Evolutionary conservation across 2,797 vertebrate species (phyloP).

Genomic region (Graptemys geographica): DNA sequence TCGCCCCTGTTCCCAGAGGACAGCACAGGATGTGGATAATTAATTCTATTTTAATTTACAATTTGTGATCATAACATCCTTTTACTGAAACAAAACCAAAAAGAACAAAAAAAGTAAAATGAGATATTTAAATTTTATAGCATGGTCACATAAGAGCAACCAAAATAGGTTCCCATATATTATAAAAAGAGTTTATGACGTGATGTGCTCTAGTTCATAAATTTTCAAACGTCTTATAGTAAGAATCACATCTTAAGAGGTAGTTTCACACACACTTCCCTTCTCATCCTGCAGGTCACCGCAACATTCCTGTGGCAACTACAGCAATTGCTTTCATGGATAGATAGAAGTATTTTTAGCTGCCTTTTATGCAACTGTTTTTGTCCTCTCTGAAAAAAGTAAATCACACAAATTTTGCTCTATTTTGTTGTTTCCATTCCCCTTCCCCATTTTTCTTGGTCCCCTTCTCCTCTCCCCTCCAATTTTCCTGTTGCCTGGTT

Average conservation of each 20-base stretch:
- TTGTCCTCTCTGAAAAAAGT: slow-evolving; percentile 38
- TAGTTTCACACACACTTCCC: background rate
- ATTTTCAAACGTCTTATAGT: slow-evolving; percentile 27
- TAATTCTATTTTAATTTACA: slow-evolving; percentile 62
- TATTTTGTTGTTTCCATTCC: background rate
- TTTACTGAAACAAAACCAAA: slow-evolving; percentile 66
- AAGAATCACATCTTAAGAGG: slow-evolving; percentile 6
- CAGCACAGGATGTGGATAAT: slow-evolving; percentile 63
- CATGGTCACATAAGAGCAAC: slow-evolving; percentile 36
- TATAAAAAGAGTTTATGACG: slow-evolving; percentile 43
- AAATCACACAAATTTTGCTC: slow-evolving; percentile 25
- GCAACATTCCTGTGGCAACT: background rate
- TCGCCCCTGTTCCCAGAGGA: slow-evolving; percentile 61
- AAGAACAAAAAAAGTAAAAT: background rate
- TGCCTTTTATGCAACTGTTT: slow-evolving; percentile 15
- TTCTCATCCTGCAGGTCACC: background rate
- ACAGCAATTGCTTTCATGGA: slow-evolving; percentile 27
- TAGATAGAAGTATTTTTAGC: slow-evolving; percentile 51
- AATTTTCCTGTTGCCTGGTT: background rate
- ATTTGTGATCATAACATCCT: slow-evolving; percentile 44
- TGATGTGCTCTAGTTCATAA: slow-evolving; percentile 21
- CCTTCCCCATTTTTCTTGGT: background rate
- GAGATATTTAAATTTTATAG: slow-evolving; percentile 71
- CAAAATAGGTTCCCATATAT: slow-evolving; percentile 49
- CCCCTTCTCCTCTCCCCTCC: background rate